Percentiles rank a stretch among this genome's conserved stretches.
These are phyloP conservation scores for Eupristina koningsbergeri DNA, from an alignment of 1,140 invertebrate genomes.

Conservation along the genomic window DNA sequence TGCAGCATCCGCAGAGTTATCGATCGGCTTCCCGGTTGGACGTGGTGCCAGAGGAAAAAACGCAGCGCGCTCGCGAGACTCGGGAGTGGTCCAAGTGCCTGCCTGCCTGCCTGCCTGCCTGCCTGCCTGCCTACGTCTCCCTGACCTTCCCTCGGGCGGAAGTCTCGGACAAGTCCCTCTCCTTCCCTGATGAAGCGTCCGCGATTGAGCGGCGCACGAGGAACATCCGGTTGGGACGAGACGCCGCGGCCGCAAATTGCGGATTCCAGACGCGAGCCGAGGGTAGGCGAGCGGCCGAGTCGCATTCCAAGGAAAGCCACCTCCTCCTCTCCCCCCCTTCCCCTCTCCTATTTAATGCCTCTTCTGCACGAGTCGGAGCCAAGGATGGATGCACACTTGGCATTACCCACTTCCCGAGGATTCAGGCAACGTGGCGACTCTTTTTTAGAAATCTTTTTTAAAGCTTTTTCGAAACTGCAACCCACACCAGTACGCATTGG, in stretches of 20 bases:
- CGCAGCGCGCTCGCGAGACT: not conserved
- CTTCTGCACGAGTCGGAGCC: too few species aligned
- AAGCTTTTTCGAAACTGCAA: too few species aligned
- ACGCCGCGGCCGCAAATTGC: not conserved
- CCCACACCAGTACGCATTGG: too few species aligned
- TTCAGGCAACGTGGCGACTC: too few species aligned
- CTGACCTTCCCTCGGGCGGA: not conserved
- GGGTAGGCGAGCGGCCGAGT: not conserved
- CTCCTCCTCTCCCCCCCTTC: not conserved
- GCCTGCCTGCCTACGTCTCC: too few species aligned
- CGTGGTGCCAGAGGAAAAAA: not conserved
- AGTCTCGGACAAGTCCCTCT: not conserved
- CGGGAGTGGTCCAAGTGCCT: not conserved
- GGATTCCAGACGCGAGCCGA: slow-evolving; percentile 20
- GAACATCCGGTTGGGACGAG: not conserved
- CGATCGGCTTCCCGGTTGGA: too few species aligned
- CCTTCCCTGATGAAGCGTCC: not conserved
- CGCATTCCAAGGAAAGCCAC: slow-evolving; percentile 54
- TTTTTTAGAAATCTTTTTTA: too few species aligned
- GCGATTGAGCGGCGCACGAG: not conserved
- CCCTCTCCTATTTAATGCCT: too few species aligned
- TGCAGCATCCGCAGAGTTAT: too few species aligned
- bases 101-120: too few species aligned
- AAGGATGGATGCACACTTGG: not conserved
- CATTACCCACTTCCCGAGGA: too few species aligned